Evolutionary conservation across 1,140 invertebrate species (phyloP), one percentile per base, ranked within the genome.

Genomic region (Drosophila ohnishii): DNA sequence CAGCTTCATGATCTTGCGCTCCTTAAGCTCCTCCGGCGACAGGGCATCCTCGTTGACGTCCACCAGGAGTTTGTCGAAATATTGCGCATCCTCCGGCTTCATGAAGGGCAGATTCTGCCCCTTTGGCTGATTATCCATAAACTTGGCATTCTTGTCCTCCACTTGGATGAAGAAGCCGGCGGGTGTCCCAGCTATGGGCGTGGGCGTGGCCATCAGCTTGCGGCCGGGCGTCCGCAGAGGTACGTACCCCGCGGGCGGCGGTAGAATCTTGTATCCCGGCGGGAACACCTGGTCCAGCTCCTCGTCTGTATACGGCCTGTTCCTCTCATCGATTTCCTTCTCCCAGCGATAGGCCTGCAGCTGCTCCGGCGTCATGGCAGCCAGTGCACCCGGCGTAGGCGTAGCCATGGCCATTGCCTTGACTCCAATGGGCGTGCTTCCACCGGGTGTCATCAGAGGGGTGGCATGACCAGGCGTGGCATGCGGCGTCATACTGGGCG

Each of bases 71-170:
- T 99, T 99, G 92, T 99, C 99, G 92, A 99, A 99, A 93, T 99
- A 99, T 92, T 99, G 99, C 28, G 99, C 98, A 93, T 99, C 99
- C 93, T 99, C 99, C 0, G 99, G 99, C 92, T 99, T 99, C 94
- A 99, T 96, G 91, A 99, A 98, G 16, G 99, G 99, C 57, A 99
- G 93, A 93, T 99, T 99, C 87, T 94, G 94, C 14, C 93, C 93
- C 92, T 99, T 99, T 0, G 99, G 99, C 92, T 99, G 99, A 91
- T 98, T 97, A 88, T 99, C 98, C 50, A 99, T 95, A 89, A 98
- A 96, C 90, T 97, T 96, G 35, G 96, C 95, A 95, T 58, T 93
- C 92, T 82, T 94, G 92, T 97, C 97, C 92, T 97, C 96, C 66
- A 94, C 94, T 93, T 99, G 97, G 79, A 99, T 99, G 88, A 98